phyloP scores from a whole-genome alignment of 2,113 vertebrate genomes.

The Boulengeromyrus knoepffleri region DNA sequence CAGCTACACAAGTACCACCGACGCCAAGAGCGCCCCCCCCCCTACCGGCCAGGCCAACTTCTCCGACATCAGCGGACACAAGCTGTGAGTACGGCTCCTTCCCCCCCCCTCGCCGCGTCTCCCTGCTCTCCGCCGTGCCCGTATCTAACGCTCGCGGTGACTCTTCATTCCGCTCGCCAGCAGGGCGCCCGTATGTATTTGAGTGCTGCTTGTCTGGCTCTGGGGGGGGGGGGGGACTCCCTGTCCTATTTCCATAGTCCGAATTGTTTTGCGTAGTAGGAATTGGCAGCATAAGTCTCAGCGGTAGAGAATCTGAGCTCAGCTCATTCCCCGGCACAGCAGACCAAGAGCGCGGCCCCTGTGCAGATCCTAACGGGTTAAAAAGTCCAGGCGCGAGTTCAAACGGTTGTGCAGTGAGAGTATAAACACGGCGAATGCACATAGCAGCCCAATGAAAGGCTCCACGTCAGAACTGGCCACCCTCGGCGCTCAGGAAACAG shows the following conservation, averaged over 20 bases:
- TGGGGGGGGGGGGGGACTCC: neutral
- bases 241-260: neutral
- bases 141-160: neutral
- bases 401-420: neutral
- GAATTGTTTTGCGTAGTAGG: neutral
- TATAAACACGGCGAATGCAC: neutral
- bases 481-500: neutral
- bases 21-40: neutral
- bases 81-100: constrained; percentile 19
- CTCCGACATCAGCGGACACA: neutral
- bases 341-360: neutral
- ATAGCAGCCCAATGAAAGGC: neutral
- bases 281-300: neutral
- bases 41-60: neutral
- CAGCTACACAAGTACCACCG: constrained; percentile 7
- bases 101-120: neutral
- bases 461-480: neutral
- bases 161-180: neutral
- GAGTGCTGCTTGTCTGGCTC: neutral
- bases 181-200: neutral
- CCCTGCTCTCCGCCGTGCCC: neutral
- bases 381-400: neutral
- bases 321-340: neutral
- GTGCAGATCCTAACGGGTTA: neutral
- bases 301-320: neutral